Base-by-base conservation (phyloP, 1,140 invertebrate species). In the Drosophila santomea region DNA sequence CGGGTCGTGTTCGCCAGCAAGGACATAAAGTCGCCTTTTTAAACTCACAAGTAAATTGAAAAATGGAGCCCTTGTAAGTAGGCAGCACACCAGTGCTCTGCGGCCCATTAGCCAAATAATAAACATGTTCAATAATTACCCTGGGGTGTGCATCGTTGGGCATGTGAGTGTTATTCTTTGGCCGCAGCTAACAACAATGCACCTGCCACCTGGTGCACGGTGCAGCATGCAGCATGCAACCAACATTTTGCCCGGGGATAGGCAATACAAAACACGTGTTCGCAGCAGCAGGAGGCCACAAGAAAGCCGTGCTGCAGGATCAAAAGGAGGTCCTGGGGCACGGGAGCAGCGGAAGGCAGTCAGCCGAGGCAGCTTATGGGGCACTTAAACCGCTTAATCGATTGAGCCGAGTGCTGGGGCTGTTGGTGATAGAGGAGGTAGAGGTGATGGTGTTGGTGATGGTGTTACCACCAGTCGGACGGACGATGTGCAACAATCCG, bases 331-430 rank as follows among this genome's bases (percentile, higher is more conserved):
- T 8, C 7, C 28, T 8, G 28, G 2, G 4, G 11, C 7, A 4
- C 7, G 20, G 35, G 15, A 48, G 15, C 41, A 44, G 39, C 55
- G 54, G 44, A 44, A 58, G 38, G 48, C 50, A 74, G 72, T 47
- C 55, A 74, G 56, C 54, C 41, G 45, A 63, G 41, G 15, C 58
- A 60, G 76, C 77, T 80, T 74, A 77, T 68, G 63, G 54, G 62
- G 76, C 81, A 80, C 81, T 84, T 84, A 84, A 84, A 69, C 77
- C 77, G 68, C 81, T 84, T 85, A 80, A 84, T 84, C 76, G 80
- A 83, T 79, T 69, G 62, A 58, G 60, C 41, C 58, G 35, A 67
- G 58, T 28, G 28, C 3, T 11, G 48, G 10, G 2, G 25, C 3
- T 25, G 25, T 25, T 25, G 25, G 4, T 25, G 25, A 5, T 25